Evolutionary conservation across 2,113 vertebrate genomes (phyloP), one percentile per base, ranked within the genome.

Genomic region (Psammodynastes pulverulentus): DNA sequence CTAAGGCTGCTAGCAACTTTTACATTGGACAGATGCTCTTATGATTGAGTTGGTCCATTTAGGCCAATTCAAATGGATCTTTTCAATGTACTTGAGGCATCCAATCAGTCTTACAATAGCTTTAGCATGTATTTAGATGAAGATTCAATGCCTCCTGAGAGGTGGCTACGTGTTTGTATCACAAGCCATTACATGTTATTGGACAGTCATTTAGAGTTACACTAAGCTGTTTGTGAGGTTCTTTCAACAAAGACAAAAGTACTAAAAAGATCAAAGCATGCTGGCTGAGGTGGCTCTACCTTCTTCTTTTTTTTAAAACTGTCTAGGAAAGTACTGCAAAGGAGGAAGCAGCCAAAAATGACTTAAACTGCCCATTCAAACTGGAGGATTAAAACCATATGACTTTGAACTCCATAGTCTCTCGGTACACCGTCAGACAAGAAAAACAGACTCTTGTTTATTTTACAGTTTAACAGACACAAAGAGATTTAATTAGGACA

Each of bases 301-400:
- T 43, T 39, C n/a, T 85, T 56, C 24, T 54, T 46, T 13, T 34
- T 34, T 93, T 90, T 90, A 85, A 90, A 21, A 54, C 89, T 93
- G 87, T 84, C 88, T 87, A 92, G 54, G 92, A 92, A 54, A 39
- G 10, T 3, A 10, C n/a, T 89, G 67, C 92, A 92, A 91, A 87
- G 58, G 72, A 90, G 95, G 84, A 90, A 90, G 24, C 49, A 49
- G 85, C 51, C 58, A 95, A 3, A 53, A 89, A 94, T 96, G 94
- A 97, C 93, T 91, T 97, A 95, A 96, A 93, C 93, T 62, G 92
- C 94, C 95, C 90, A 39, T 79, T 7, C 92, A 92, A 58, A 93
- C 90, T 86, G 0, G 0, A 91, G 91, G 94, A 96, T 96, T 95
- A 96, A 94, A 95, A 94, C 93, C 95, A 94, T 92, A 96, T 95